Evolutionary conservation across 1,140 invertebrate genomes (phyloP).

Genomic region (Phymorhynchus buccinoides): DNA sequence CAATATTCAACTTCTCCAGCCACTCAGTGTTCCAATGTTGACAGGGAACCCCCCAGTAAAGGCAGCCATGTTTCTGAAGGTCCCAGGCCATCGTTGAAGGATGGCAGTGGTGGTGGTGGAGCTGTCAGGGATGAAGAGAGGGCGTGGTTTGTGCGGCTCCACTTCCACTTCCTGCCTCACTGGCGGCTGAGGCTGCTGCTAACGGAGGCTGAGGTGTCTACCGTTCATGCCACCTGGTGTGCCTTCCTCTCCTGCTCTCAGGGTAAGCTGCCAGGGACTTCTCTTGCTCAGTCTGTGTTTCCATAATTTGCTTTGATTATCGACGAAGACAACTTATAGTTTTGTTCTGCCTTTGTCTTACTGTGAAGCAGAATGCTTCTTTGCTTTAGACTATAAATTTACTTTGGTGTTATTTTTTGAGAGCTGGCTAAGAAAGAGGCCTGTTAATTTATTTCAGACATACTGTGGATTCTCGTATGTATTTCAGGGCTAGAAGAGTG

Average conservation of each 20-base stretch:
- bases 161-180: slow-evolving; percentile 12
- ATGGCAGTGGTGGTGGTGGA: background rate
- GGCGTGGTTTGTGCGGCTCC: slow-evolving; percentile 30
- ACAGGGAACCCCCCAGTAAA: background rate
- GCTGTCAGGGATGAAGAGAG: slow-evolving; percentile 17
- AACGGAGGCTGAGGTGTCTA: background rate
- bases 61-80: background rate
- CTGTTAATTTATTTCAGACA: too few species aligned
- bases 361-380: too few species aligned
- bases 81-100: background rate
- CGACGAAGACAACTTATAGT: too few species aligned
- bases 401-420: too few species aligned
- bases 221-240: slow-evolving; percentile 40
- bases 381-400: too few species aligned
- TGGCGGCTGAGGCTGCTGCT: slow-evolving; percentile 15
- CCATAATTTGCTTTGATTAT: too few species aligned
- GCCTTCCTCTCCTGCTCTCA: slow-evolving; percentile 32
- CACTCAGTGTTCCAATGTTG: background rate
- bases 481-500: too few species aligned
- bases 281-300: background rate
- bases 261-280: slow-evolving; percentile 19
- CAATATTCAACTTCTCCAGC: background rate
- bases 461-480: too few species aligned
- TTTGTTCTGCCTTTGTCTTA: too few species aligned
- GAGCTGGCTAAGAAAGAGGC: too few species aligned